These are phyloP conservation scores for Lepus timidus DNA, from an alignment of 2,113 vertebrate species.

Conservation along the genomic window DNA sequence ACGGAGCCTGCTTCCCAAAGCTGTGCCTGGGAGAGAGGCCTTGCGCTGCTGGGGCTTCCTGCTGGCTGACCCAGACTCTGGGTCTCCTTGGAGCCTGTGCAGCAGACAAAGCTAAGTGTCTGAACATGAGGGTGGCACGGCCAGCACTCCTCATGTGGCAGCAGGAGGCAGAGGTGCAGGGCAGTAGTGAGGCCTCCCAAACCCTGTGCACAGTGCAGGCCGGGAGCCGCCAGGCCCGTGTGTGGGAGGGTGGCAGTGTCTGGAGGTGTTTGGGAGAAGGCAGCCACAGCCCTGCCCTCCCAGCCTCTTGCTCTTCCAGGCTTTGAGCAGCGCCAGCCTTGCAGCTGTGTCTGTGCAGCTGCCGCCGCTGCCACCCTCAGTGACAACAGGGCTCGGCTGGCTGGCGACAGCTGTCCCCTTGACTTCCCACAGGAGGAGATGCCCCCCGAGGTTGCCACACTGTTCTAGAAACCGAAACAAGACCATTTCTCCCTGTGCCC, in stretches of 20 bases:
- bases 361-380: not conserved
- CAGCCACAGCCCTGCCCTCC: not conserved
- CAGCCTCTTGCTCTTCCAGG: not conserved
- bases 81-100: not conserved
- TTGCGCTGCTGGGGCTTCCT: not conserved
- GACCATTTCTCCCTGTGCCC: not conserved
- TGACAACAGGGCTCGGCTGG: not conserved
- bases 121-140: not conserved
- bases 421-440: constrained; percentile 54
- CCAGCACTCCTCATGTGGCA: not conserved
- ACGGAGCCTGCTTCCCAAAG: not conserved
- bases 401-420: not conserved
- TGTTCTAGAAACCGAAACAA: constrained; percentile 18
- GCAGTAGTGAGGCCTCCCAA: not conserved
- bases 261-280: not conserved
- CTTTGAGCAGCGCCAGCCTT: not conserved
- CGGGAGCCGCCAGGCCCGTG: not conserved
- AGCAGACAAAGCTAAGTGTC: not conserved
- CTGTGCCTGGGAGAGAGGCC: not conserved
- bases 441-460: constrained; percentile 26
- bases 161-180: not conserved
- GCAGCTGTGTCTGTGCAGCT: not conserved
- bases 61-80: not conserved
- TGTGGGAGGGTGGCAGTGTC: not conserved
- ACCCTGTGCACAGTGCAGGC: rapidly evolving